Percentiles rank a stretch among this genome's conserved stretches.
Conservation (phyloP, 2,113 vertebrate species). For the Acinonyx jubatus region DNA sequence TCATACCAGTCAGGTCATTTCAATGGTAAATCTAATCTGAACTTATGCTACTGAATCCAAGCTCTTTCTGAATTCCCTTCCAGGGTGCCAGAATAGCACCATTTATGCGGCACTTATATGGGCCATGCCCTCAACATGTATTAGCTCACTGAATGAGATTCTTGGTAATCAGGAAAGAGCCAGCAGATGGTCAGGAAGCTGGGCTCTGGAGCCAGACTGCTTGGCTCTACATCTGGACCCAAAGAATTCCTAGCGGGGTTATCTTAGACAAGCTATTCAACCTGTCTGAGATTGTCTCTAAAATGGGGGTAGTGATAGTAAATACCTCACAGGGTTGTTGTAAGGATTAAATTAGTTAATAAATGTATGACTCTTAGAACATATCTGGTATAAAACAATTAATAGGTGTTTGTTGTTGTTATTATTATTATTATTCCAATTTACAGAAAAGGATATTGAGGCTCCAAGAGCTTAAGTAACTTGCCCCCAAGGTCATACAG, state of each 20-base stretch:
- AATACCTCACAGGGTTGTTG: not conserved
- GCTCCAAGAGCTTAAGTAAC: not conserved
- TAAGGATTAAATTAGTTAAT: not conserved
- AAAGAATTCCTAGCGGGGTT: not conserved
- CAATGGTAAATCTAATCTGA: not conserved
- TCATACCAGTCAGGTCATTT: not conserved
- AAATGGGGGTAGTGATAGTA: not conserved
- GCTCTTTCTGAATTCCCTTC: not conserved
- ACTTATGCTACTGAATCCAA: not conserved
- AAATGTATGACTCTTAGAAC: not conserved
- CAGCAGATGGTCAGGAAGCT: not conserved
- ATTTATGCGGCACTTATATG: not conserved
- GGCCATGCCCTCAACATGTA: not conserved
- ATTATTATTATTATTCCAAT: not conserved
- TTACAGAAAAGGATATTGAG: not conserved
- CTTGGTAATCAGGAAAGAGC: not conserved
- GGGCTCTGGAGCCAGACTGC: not conserved
- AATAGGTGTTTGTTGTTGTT: not conserved
- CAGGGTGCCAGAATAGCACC: not conserved
- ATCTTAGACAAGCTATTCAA: not conserved
- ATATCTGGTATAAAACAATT: not conserved
- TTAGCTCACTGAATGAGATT: not conserved
- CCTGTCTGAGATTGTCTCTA: not conserved
- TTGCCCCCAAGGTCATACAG: not conserved
- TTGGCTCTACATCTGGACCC: not conserved